Evolutionary conservation across 2,797 vertebrate genomes (phyloP).

Genomic region (Hirundo rustica): DNA sequence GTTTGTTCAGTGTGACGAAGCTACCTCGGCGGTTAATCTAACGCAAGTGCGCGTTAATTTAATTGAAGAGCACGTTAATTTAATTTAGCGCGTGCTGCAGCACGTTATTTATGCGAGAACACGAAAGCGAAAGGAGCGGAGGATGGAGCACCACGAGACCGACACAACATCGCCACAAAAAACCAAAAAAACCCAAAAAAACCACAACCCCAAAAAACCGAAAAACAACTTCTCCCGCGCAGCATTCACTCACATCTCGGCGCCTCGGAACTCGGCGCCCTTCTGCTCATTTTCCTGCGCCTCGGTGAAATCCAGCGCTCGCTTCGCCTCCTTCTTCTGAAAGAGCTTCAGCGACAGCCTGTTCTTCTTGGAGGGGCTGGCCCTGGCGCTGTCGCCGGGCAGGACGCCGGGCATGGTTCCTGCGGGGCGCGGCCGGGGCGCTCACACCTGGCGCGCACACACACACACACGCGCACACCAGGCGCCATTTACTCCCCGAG

Average conservation of each 20-base stretch:
- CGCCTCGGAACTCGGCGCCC: conserved; percentile 72
- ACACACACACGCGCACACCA: neutral
- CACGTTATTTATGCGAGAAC: neutral
- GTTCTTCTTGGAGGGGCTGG: conserved; percentile 87
- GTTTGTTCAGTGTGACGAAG: accelerated
- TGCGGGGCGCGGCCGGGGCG: conserved; percentile 24
- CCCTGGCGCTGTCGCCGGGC: conserved; percentile 79
- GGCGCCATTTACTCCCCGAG: neutral
- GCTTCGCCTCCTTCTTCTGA: conserved; percentile 94
- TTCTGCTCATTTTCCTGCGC: conserved; percentile 81
- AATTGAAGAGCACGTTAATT: neutral
- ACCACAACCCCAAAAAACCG: too few species aligned
- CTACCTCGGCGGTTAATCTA: neutral
- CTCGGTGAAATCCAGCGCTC: conserved; percentile 91
- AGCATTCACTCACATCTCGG: conserved; percentile 71
- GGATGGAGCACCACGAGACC: neutral
- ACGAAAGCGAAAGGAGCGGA: neutral
- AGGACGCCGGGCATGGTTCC: conserved; percentile 83
- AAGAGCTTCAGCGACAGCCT: conserved; percentile 93
- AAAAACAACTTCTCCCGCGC: neutral
- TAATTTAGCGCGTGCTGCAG: neutral
- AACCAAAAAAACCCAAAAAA: too few species aligned
- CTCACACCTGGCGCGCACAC: conserved; percentile 42
- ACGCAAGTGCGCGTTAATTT: accelerated
- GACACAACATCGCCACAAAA: neutral